Percentiles rank a stretch among this genome's conserved stretches.
These are phyloP conservation scores for Agrotis exclamationis DNA, from an alignment of 2,888 invertebrate species.

Conservation along the genomic window DNA sequence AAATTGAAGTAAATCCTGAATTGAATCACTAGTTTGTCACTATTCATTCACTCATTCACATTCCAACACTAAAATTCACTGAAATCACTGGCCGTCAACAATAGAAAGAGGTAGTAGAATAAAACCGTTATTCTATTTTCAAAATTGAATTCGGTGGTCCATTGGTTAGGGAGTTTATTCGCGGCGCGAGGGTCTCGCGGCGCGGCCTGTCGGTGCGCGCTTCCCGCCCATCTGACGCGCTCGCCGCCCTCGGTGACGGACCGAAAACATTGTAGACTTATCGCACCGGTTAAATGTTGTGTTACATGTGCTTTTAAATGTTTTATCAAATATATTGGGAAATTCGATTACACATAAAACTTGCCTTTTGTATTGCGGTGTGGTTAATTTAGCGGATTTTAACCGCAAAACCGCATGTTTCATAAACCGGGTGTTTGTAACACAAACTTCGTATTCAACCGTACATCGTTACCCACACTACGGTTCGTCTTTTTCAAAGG, in stretches of 20 bases:
- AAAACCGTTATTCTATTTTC: slow-evolving; percentile 51
- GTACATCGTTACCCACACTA: not conserved
- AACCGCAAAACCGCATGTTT: slow-evolving; percentile 4
- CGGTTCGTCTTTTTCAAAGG: not conserved
- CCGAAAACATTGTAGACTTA: slow-evolving; percentile 62
- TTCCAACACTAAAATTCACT: slow-evolving; percentile 39
- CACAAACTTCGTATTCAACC: slow-evolving; percentile 6
- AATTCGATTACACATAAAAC: slow-evolving; percentile 1
- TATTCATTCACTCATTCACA: slow-evolving; percentile 23
- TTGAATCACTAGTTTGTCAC: slow-evolving; percentile 20
- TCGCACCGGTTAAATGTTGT: slow-evolving; percentile 52
- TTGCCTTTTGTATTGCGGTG: not conserved
- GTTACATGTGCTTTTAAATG: slow-evolving; percentile 45
- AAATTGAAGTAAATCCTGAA: slow-evolving; percentile 27
- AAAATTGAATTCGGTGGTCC: slow-evolving; percentile 57
- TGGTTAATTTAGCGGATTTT: slow-evolving; percentile 4
- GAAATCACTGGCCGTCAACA: slow-evolving; percentile 49
- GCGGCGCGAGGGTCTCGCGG: slow-evolving; percentile 61
- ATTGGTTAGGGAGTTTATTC: slow-evolving; percentile 52
- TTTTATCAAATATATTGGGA: slow-evolving; percentile 18
- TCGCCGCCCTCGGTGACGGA: slow-evolving; percentile 68
- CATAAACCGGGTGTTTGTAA: slow-evolving; percentile 2
- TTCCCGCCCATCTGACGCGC: slow-evolving; percentile 83
- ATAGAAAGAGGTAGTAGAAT: slow-evolving; percentile 25
- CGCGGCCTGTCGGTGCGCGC: slow-evolving; percentile 80